Conservation (phyloP, 2,888 invertebrate species). For the Neria commutata region DNA sequence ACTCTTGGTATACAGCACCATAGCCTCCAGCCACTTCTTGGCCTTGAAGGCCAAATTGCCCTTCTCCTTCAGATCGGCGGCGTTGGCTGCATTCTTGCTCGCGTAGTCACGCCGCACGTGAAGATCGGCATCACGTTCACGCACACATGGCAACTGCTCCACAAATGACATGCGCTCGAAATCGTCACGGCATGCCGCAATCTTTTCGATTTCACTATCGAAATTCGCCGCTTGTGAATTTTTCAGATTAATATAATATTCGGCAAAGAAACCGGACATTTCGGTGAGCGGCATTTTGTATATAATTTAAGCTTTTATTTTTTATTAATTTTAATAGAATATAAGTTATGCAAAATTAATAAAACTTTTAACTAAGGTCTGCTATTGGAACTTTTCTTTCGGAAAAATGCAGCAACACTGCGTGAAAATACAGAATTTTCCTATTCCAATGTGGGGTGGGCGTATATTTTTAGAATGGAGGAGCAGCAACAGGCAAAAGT, state of each 20-base stretch:
- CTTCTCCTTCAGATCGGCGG: conserved; percentile 70
- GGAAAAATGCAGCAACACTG: conserved; percentile 23
- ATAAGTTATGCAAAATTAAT: conserved; percentile 41
- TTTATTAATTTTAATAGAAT: neutral
- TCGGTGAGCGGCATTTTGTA: conserved; percentile 50
- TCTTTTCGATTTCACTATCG: conserved; percentile 68
- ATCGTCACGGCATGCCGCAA: conserved; percentile 69
- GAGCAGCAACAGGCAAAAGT: too few relatives aligned
- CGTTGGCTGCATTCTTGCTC: conserved; percentile 66
- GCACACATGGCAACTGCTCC: conserved; percentile 63
- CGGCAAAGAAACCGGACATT: conserved; percentile 67
- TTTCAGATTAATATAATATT: conserved; percentile 69
- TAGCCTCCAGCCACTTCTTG: conserved; percentile 72
- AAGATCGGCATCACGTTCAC: conserved; percentile 63
- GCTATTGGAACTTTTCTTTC: conserved; percentile 12
- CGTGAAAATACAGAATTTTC: conserved; percentile 23
- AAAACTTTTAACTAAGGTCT: neutral
- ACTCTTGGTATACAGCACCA: conserved; percentile 73
- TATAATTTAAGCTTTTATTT: conserved; percentile 10
- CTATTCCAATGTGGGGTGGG: conserved; percentile 37
- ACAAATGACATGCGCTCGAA: conserved; percentile 71
- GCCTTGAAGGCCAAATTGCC: conserved; percentile 77
- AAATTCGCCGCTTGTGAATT: conserved; percentile 59
- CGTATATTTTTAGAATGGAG: neutral
- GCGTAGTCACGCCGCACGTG: conserved; percentile 63